A percentile compares a stretch with the other conserved stretches of the same genome.
Conservation (phyloP, 2,797 vertebrate genomes). For the Crenuchus spilurus region DNA sequence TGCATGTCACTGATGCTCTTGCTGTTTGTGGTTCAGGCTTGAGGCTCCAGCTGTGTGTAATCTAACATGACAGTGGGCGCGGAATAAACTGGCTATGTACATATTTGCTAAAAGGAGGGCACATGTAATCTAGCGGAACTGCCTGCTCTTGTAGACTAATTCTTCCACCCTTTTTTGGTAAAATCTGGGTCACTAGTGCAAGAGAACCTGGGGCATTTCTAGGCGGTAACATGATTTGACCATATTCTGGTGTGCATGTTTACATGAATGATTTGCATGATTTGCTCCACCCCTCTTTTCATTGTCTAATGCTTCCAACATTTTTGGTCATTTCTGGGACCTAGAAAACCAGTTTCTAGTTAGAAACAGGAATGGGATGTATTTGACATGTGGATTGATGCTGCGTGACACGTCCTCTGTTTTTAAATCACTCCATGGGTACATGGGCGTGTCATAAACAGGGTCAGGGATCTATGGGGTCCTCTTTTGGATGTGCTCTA, state of each 20-base stretch:
- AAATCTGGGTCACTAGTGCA: slow-evolving; percentile 15
- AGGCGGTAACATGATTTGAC: background rate
- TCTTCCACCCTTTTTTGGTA: slow-evolving; percentile 7
- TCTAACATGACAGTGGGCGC: slow-evolving; percentile 35
- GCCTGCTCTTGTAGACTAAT: background rate
- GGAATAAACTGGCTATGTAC: background rate
- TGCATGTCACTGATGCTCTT: background rate
- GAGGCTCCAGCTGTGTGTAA: slow-evolving; percentile 27
- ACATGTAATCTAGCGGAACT: slow-evolving; percentile 30
- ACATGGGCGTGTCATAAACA: slow-evolving; percentile 30
- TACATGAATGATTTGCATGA: background rate
- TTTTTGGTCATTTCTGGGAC: background rate
- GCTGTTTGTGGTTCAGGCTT: slow-evolving; percentile 21
- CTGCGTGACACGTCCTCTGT: slow-evolving; percentile 25
- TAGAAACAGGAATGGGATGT: background rate
- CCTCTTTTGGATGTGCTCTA: slow-evolving; percentile 63
- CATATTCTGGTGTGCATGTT: background rate
- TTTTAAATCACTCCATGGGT: slow-evolving; percentile 19
- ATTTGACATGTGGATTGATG: slow-evolving; percentile 21
- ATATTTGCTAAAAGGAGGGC: slow-evolving; percentile 26
- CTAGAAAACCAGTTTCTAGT: background rate
- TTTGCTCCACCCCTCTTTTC: slow-evolving; percentile 12
- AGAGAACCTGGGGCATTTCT: slow-evolving; percentile 4
- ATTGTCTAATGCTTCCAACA: background rate
- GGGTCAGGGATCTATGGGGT: slow-evolving; percentile 37